Conservation (phyloP, 2,113 vertebrate genomes). For the Martes martes region DNA sequence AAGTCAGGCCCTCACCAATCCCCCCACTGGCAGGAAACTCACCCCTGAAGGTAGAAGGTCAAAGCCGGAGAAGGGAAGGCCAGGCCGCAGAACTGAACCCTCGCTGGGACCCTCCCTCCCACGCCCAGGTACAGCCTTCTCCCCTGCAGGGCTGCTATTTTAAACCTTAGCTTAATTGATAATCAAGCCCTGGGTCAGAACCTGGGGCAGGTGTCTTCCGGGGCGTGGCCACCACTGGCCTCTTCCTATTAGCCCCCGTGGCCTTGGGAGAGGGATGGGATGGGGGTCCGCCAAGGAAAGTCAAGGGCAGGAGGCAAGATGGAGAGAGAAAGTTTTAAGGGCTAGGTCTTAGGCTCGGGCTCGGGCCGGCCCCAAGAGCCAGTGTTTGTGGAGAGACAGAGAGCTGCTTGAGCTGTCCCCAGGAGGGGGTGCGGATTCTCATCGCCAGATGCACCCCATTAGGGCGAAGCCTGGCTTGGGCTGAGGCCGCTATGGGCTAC, state of each 20-base stretch:
- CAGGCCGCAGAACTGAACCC: background rate
- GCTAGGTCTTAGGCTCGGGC: background rate
- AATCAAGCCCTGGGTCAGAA: background rate
- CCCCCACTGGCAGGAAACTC: background rate
- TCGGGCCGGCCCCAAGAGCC: accelerated
- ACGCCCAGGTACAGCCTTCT: background rate
- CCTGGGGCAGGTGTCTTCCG: background rate
- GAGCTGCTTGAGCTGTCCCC: background rate
- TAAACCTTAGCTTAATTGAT: background rate
- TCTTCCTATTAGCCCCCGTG: background rate
- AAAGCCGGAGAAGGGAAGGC: background rate
- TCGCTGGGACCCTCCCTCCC: background rate
- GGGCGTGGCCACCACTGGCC: background rate
- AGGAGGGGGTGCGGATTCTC: background rate
- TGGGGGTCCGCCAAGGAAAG: background rate
- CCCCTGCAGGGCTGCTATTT: background rate
- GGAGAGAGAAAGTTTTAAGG: background rate
- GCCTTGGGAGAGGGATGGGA: background rate
- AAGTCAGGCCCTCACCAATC: background rate
- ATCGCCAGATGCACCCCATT: background rate
- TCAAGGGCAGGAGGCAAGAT: background rate
- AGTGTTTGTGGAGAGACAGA: background rate
- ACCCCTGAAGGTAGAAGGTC: background rate
- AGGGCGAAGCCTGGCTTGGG: background rate
- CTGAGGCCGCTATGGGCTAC: background rate